phyloP scores from a whole-genome alignment of 2,888 invertebrate genomes.

The Cephus pygmeus region DNA sequence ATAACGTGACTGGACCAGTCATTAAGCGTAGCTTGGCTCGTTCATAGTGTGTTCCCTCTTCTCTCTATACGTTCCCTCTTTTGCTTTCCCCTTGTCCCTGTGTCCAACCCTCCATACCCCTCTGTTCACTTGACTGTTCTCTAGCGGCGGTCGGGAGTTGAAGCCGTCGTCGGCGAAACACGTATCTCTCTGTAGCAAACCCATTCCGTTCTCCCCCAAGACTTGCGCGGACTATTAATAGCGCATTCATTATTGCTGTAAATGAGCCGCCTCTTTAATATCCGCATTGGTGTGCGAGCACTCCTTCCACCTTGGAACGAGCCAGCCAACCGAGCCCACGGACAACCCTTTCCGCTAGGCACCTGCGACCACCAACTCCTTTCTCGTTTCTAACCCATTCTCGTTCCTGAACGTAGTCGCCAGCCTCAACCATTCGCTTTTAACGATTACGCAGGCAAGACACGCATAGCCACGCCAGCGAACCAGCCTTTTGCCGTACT shows the following conservation, averaged over 20 bases:
- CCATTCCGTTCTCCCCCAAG: conserved; percentile 28
- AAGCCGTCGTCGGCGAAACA: conserved; percentile 11
- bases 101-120: not conserved
- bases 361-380: conserved; percentile 11
- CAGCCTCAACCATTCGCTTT: not conserved
- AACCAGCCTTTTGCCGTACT: not conserved
- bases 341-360: conserved; percentile 10
- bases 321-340: not conserved
- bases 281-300: conserved; percentile 46
- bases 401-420: not conserved
- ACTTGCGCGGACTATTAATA: conserved; percentile 56
- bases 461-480: not conserved
- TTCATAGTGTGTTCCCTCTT: conserved; percentile 19
- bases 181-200: conserved; percentile 32
- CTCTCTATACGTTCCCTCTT: conserved; percentile 25
- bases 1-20: conserved; percentile 59
- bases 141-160: not conserved
- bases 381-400: not conserved
- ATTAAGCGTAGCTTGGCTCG: conserved; percentile 47
- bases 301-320: not conserved
- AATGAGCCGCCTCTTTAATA: conserved; percentile 64
- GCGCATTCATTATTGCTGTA: conserved; percentile 62
- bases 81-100: conserved; percentile 23
- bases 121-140: not conserved
- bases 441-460: not conserved